Base-by-base conservation (phyloP, 2,113 vertebrate genomes). In the Gavialis gangeticus region DNA sequence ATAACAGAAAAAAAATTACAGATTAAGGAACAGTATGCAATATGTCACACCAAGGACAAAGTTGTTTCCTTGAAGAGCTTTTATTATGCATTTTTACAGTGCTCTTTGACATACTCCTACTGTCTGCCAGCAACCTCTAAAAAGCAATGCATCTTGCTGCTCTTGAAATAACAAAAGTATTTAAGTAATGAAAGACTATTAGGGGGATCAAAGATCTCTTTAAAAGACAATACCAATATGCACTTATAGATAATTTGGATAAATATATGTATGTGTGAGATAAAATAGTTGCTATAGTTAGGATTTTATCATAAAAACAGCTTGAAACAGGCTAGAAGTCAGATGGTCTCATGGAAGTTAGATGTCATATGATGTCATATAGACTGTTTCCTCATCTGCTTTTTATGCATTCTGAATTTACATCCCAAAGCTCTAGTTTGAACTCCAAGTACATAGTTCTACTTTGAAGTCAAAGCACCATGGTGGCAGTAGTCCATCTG, bases 21-120 rank as follows among this genome's bases (percentile, higher is more conserved):
- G 79, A 91, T 86, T 17, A 89, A 93, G 91, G 28, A 66, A 67
- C 76, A 93, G 34, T 63, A 25, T 79, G 12, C 73, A 90, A 37
- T 85, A 91, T 12, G 89, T 91, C 58, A 88, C 10, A 77, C 27
- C 6, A 37, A 37, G 87, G 82, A 62, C 56, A 90, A 95, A 25
- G 58, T 77, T 84, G 78, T 93, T 90, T 95, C 91, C 82, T 19
- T 78, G 27, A 84, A 91, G n/a, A 71, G 54, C 75, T 18, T 89
- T 95, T 91, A 10, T 54, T 81, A 4, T 79, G 73, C 66, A 92
- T 85, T 94, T 95, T 94, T 63, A 22, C 78, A 79, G 27, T 12
- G 3, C 2, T 4, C 11, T 15, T 81, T 69, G 60, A 27, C 81
- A 58, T 28, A 85, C 75, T 34, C 12, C 57, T 91, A 58, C 76